These are phyloP conservation scores for Cyanoliseus patagonus DNA, from an alignment of 2,113 vertebrate genomes.

Conservation along the genomic window DNA sequence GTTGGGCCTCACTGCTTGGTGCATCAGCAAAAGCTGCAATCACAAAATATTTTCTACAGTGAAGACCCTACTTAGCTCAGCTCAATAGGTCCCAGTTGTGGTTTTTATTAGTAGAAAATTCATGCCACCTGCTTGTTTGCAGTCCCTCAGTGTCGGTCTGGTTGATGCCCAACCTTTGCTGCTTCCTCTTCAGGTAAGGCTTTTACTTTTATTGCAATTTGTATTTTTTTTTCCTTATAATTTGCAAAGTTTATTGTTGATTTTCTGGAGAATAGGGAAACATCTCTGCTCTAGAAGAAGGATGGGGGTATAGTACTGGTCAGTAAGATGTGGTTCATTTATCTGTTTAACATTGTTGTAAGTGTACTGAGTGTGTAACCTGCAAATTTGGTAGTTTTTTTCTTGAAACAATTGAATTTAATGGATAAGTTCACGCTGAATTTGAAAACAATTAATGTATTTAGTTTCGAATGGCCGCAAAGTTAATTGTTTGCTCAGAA, in stretches of 20 bases:
- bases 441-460: neutral
- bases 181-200: neutral
- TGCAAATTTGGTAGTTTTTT: neutral
- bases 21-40: neutral
- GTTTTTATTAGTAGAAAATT: neutral
- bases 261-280: neutral
- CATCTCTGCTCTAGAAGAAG: neutral
- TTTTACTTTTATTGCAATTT: neutral
- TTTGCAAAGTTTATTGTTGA: neutral
- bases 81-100: neutral
- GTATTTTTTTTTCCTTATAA: fast-evolving
- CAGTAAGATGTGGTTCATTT: fast-evolving
- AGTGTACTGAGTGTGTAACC: fast-evolving
- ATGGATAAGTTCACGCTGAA: neutral
- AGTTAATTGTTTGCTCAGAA: neutral
- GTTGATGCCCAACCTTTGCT: fast-evolving
- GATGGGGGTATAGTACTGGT: neutral
- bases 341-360: neutral
- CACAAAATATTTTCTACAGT: neutral
- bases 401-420: neutral
- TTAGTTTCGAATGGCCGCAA: neutral
- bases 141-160: fast-evolving
- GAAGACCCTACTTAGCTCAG: neutral
- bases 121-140: neutral
- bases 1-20: neutral